A percentile compares a stretch with the other conserved stretches of the same genome.
Conservation (phyloP, 2,888 invertebrate genomes). For the Dascillus cervinus region DNA sequence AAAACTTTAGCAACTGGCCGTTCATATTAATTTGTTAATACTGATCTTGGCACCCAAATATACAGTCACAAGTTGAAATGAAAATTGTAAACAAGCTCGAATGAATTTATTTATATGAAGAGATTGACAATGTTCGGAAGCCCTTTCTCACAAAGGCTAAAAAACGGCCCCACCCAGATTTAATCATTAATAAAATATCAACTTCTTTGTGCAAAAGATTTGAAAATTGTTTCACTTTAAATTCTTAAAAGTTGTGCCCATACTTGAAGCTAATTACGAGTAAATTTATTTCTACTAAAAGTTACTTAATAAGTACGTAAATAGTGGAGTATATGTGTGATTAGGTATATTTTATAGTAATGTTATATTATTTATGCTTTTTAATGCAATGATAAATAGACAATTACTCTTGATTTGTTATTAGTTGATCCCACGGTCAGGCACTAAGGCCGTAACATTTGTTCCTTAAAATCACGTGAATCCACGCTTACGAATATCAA, state of each 20-base stretch:
- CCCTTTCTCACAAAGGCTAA: slow-evolving; percentile 8
- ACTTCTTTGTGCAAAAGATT: slow-evolving; percentile 7
- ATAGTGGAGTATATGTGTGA: slow-evolving; percentile 37
- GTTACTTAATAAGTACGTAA: slow-evolving; percentile 30
- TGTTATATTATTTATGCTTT: slow-evolving; percentile 31
- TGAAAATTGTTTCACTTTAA: too few relatives aligned
- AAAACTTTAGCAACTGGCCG: slow-evolving; percentile 27
- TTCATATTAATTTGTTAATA: slow-evolving; percentile 36
- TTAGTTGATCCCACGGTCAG: slow-evolving; percentile 46
- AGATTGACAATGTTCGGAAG: slow-evolving; percentile 7
- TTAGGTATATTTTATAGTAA: slow-evolving; percentile 36
- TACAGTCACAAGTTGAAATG: slow-evolving; percentile 17
- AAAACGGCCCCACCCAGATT: slow-evolving; percentile 6
- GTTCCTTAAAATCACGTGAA: slow-evolving; percentile 31
- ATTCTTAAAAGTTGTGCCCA: slow-evolving; percentile 42
- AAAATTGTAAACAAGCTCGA: slow-evolving; percentile 12
- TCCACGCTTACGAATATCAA: slow-evolving; percentile 36
- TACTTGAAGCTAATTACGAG: slow-evolving; percentile 46
- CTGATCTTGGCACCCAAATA: slow-evolving; percentile 39
- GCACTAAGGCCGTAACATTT: slow-evolving; percentile 40
- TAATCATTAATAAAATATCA: not conserved
- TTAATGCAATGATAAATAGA: slow-evolving; percentile 36
- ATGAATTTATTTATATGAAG: slow-evolving; percentile 2
- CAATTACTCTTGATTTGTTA: slow-evolving; percentile 42
- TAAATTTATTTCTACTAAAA: slow-evolving; percentile 32